These are phyloP conservation scores for Conomelus anceps DNA, from an alignment of 2,888 invertebrate genomes.

Conservation along the genomic window DNA sequence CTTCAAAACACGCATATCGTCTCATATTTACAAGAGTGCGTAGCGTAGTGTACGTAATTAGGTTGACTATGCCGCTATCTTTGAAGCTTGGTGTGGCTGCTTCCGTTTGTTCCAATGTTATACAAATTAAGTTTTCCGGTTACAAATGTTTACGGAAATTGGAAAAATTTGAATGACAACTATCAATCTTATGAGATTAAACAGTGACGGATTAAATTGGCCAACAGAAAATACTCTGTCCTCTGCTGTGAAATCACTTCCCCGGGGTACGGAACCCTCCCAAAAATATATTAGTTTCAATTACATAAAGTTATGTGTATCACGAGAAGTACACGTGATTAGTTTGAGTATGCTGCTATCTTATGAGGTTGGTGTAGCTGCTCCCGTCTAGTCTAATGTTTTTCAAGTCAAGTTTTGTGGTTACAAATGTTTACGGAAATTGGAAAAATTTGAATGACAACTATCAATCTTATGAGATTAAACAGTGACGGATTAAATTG, in stretches of 20 bases:
- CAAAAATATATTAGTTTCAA: too few species aligned
- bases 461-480: too few species aligned
- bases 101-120: background rate
- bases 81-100: background rate
- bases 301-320: too few species aligned
- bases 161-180: too few species aligned
- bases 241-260: too few species aligned
- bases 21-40: background rate
- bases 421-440: background rate
- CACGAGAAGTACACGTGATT: background rate
- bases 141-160: background rate
- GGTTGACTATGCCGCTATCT: background rate
- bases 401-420: background rate
- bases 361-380: background rate
- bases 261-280: too few species aligned
- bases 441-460: too few species aligned
- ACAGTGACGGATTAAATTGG: too few species aligned
- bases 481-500: too few species aligned
- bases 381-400: background rate
- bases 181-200: too few species aligned
- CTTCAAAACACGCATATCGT: background rate
- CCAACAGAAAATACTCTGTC: too few species aligned
- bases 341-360: too few species aligned
- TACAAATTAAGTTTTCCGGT: background rate
- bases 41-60: background rate